A percentile compares a stretch with the other conserved stretches of the same genome.
Conservation (phyloP, 2,888 invertebrate species). For the Calameuta pallipes region DNA sequence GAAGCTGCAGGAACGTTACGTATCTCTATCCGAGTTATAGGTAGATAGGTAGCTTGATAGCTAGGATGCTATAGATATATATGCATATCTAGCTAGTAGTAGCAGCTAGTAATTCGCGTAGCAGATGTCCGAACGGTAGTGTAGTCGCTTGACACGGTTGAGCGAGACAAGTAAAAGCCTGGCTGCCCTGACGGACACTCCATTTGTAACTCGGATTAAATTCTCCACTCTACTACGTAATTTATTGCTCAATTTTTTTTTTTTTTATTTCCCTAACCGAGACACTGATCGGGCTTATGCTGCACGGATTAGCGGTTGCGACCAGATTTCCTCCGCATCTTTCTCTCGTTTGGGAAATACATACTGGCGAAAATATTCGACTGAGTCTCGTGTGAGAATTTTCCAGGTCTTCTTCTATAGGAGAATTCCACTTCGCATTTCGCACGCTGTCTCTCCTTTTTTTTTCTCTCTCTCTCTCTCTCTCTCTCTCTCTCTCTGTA, state of each 20-base stretch:
- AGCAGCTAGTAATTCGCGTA: background rate
- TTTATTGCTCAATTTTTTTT: slow-evolving; percentile 32
- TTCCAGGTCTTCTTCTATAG: background rate
- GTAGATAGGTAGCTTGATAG: background rate
- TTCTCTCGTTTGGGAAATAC: slow-evolving; percentile 19
- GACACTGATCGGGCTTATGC: background rate
- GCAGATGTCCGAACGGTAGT: slow-evolving; percentile 3
- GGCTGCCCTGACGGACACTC: slow-evolving; percentile 34
- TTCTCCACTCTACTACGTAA: slow-evolving; percentile 32
- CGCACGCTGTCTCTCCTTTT: background rate
- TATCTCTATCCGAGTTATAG: background rate
- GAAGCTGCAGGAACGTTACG: slow-evolving; percentile 4
- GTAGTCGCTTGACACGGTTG: slow-evolving; percentile 29
- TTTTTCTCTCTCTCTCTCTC: background rate
- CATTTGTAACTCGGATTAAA: slow-evolving; percentile 42
- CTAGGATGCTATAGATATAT: background rate
- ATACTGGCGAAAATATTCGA: background rate
- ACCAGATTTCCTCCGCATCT: slow-evolving; percentile 1
- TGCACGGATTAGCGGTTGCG: background rate
- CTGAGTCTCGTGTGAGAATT: background rate
- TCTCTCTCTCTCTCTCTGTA: background rate
- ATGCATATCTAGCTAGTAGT: background rate
- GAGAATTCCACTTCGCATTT: background rate
- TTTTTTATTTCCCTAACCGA: background rate
- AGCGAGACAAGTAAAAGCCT: slow-evolving; percentile 35